Conservation (phyloP, 1,140 invertebrate species). For the Reticulitermes speratus region DNA sequence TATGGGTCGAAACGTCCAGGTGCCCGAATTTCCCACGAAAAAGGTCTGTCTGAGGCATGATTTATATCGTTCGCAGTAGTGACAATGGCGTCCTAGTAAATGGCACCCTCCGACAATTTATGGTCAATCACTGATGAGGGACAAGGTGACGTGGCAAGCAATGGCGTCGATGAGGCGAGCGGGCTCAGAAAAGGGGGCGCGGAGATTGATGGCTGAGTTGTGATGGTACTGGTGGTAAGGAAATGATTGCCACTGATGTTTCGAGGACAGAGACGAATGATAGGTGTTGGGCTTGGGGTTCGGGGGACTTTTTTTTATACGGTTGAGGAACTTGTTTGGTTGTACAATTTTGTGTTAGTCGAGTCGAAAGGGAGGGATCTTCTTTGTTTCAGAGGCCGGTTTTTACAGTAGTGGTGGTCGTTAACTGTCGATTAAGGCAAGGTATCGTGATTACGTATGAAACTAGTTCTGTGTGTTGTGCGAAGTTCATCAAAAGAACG, state of each 20-base stretch:
- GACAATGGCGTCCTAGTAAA: constrained; percentile 14
- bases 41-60: not conserved
- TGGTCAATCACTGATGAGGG: constrained; percentile 34
- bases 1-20: not conserved
- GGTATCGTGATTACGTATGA: no score
- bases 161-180: constrained; percentile 15
- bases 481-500: no score
- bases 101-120: constrained; percentile 27
- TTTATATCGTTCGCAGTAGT: not conserved
- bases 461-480: no score
- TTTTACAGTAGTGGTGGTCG: no score
- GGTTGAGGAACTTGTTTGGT: not conserved
- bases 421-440: no score
- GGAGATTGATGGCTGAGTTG: constrained; percentile 26
- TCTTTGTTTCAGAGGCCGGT: no score
- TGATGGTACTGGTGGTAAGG: constrained; percentile 21
- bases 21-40: not conserved
- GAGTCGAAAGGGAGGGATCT: no score
- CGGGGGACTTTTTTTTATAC: not conserved
- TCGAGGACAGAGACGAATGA: not conserved
- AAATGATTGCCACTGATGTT: constrained; percentile 24
- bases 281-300: not conserved
- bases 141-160: constrained; percentile 30
- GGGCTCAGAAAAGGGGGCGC: not conserved
- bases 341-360: not conserved